A percentile compares a stretch with the other conserved stretches of the same genome.
phyloP scores from a whole-genome alignment of 2,113 vertebrate species.

The Solea solea region DNA sequence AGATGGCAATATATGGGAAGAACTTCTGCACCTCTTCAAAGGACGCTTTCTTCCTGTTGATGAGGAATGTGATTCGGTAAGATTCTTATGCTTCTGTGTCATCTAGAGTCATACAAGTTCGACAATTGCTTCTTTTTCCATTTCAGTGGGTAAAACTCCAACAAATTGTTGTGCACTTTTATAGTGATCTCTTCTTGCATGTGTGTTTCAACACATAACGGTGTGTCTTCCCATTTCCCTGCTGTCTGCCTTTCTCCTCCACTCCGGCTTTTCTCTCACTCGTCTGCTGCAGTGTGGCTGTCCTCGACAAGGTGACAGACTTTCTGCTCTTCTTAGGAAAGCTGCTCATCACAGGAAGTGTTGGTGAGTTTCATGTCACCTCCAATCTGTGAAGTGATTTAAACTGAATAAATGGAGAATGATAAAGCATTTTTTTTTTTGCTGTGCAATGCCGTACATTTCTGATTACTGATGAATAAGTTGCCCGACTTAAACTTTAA shows the following conservation, averaged over 20 bases:
- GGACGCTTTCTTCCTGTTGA: constrained; percentile 92
- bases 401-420: constrained; percentile 2
- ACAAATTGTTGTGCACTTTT: not conserved
- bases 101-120: not conserved
- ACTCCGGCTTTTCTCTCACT: constrained; percentile 40
- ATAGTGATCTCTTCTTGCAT: not conserved
- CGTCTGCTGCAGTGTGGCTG: constrained; percentile 85
- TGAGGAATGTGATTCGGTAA: constrained; percentile 95
- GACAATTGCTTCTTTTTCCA: too few relatives aligned
- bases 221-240: not conserved
- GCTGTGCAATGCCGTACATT: not conserved
- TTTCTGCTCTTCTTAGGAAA: constrained; percentile 95
- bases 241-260: not conserved
- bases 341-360: constrained; percentile 90
- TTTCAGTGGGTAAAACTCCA: not conserved
- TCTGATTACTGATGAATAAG: not conserved
- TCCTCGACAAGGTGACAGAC: constrained; percentile 95
- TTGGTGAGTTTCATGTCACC: constrained; percentile 85
- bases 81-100: not conserved
- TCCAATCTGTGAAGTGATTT: constrained; percentile 1
- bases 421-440: constrained; percentile 9
- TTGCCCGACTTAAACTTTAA: not conserved
- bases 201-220: not conserved
- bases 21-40: constrained; percentile 94
- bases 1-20: constrained; percentile 97